phyloP scores from a whole-genome alignment of 1,140 invertebrate genomes.

The Contarinia nasturtii region DNA sequence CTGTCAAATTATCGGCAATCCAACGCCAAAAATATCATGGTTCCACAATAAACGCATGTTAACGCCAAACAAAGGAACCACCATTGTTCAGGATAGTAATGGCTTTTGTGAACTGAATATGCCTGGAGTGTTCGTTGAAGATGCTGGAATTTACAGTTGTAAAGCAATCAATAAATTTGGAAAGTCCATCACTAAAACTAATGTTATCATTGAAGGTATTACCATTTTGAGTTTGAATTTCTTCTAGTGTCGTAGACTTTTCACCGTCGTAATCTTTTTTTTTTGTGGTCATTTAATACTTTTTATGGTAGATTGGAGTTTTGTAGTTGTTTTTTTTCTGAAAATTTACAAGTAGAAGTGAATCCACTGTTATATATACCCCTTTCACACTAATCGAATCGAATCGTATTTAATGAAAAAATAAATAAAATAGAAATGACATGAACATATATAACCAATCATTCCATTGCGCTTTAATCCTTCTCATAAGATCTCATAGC shows the following conservation, averaged over 20 bases:
- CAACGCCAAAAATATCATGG: constrained; percentile 66
- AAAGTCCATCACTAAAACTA: constrained; percentile 58
- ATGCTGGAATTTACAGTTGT: constrained; percentile 74
- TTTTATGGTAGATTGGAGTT: constrained; percentile 1
- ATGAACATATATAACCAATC: too few species aligned
- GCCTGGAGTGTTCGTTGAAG: constrained; percentile 84
- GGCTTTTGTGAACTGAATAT: constrained; percentile 70
- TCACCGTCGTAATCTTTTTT: constrained; percentile 6
- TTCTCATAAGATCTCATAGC: too few species aligned
- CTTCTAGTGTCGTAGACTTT: constrained; percentile 14
- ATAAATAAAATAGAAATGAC: too few species aligned
- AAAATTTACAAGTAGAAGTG: too few species aligned
- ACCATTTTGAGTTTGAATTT: neutral
- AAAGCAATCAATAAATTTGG: constrained; percentile 69
- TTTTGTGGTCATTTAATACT: too few species aligned
- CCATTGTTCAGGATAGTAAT: constrained; percentile 50
- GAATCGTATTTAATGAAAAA: too few species aligned
- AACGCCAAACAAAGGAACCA: constrained; percentile 58
- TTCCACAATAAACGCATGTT: constrained; percentile 53
- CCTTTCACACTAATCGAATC: too few species aligned
- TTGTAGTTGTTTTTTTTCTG: too few species aligned
- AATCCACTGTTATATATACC: too few species aligned
- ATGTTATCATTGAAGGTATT: constrained; percentile 66
- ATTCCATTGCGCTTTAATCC: too few species aligned
- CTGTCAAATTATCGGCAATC: constrained; percentile 58